A percentile compares a stretch with the other conserved stretches of the same genome.
Conservation (phyloP, 2,888 invertebrate genomes). For the Eulithis testata region DNA sequence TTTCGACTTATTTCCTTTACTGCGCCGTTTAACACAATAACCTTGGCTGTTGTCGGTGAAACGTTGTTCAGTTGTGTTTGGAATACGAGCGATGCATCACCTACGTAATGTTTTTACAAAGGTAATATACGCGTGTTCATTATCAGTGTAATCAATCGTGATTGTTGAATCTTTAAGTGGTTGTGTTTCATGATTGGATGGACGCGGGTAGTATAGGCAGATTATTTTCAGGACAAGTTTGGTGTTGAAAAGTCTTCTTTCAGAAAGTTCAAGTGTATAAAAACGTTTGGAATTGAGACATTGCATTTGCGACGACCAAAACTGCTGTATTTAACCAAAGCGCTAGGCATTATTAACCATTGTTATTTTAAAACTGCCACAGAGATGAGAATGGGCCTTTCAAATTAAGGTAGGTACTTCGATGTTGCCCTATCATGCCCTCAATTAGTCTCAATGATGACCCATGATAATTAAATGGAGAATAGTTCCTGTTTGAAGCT, state of each 20-base stretch:
- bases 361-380: too few species aligned
- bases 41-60: conserved; percentile 49
- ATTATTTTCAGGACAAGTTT: neutral
- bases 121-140: conserved; percentile 53
- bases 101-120: conserved; percentile 76
- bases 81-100: conserved; percentile 75
- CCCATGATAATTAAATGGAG: too few species aligned
- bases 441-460: too few species aligned
- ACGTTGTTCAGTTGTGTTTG: conserved; percentile 55
- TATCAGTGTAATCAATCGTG: conserved; percentile 34
- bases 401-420: too few species aligned
- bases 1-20: conserved; percentile 39
- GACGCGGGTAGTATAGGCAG: conserved; percentile 10
- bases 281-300: too few species aligned
- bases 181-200: conserved; percentile 1
- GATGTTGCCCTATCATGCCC: too few species aligned
- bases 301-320: too few species aligned
- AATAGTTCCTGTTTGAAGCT: too few species aligned
- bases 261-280: neutral
- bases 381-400: too few species aligned
- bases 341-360: too few species aligned
- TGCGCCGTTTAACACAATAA: conserved; percentile 45
- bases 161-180: conserved; percentile 12
- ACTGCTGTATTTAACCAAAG: too few species aligned
- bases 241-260: neutral